Base-by-base conservation (phyloP, 1,140 invertebrate species). In the Ips nitidus region DNA sequence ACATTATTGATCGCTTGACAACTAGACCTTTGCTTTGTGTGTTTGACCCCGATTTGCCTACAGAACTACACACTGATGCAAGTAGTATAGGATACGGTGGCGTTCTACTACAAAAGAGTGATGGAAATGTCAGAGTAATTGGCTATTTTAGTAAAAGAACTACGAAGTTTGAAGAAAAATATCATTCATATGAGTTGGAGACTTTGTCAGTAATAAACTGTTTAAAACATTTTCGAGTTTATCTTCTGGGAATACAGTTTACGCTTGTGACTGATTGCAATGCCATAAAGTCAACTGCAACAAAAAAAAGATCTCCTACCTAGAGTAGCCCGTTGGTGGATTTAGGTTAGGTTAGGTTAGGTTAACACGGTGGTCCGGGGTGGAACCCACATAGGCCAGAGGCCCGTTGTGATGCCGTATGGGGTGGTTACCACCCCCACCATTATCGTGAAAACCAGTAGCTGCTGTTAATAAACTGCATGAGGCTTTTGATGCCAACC, bases 261-360 rank as follows among this genome's bases (percentile, higher is more conserved):
- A 78, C 56, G 57, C 73, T 76, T 50, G 74, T 80, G 53, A 81
- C 65, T 6, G 81, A 74, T 76, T 82, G 80, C 59, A 78, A 77
- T 37, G 79, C 78, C 0, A 63, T 82, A 0, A 79, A 80, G 45
- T 71, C 76, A 3, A 80, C 80, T 39, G 71, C 77, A 60, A 71
- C 45, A 3, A 80, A 81, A 73, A n/a, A 81, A 79, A 68, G 79
- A 81, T 65, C 47, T 81, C 3, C 70, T 75, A 38, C 75, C 78
- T 4, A 61, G 77, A 43, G 76, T 78, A 36, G 78, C 74, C 7
- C 68, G 77, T 3, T 82, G 81, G 81, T 79, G 79, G n/a, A n/a
- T n/a, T n/a, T n/a, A n/a, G n/a, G n/a, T n/a, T n/a, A n/a, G 77
- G n/a, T n/a, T n/a, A n/a, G n/a, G n/a, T n/a, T n/a, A n/a, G n/a